phyloP scores from a whole-genome alignment of 2,113 vertebrate genomes.

The Gopherus evgoodei region DNA sequence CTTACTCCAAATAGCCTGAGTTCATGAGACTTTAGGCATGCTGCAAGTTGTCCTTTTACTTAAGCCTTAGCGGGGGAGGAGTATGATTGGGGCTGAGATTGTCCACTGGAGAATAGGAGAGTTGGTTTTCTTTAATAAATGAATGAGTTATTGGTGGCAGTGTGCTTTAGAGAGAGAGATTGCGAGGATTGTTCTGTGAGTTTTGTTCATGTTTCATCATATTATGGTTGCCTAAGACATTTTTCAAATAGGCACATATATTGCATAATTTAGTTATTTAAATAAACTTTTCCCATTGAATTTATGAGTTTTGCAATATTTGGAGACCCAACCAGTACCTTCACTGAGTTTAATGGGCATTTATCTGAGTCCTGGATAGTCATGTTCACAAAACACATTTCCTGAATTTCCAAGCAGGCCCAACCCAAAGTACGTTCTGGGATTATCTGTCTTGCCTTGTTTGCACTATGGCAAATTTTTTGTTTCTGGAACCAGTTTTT shows the following conservation, averaged over 20 bases:
- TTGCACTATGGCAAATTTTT: background rate
- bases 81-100: background rate
- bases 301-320: background rate
- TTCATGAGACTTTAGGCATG: background rate
- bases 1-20: background rate
- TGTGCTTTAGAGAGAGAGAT: background rate
- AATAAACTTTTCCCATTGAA: background rate
- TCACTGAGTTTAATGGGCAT: background rate
- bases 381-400: background rate
- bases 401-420: background rate
- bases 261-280: background rate
- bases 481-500: no score
- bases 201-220: background rate
- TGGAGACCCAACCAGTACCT: accelerated
- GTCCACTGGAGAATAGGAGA: background rate
- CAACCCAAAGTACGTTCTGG: background rate
- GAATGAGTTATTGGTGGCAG: background rate
- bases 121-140: background rate
- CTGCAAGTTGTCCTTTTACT: background rate
- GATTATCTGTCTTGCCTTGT: background rate
- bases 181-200: background rate
- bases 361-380: background rate
- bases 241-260: background rate
- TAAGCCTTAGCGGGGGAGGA: background rate
- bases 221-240: no score